Evolutionary conservation across 2,113 vertebrate species (phyloP).

Genomic region (Nycticryphes semicollaris): DNA sequence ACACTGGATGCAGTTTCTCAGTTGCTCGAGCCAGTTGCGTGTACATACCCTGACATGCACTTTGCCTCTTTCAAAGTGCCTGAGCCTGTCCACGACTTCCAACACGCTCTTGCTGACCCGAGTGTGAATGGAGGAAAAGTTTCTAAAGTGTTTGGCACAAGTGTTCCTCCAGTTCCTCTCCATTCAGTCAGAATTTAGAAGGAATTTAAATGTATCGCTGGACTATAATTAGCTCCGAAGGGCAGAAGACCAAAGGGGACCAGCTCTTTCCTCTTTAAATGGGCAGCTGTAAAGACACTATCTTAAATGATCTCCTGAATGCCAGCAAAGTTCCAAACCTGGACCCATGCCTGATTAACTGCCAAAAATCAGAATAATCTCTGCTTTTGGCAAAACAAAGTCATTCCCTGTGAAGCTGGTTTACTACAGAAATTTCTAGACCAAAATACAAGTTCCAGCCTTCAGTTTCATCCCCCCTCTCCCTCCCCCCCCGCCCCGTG

Average conservation of each 20-base stretch:
- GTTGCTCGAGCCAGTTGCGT: rapidly evolving
- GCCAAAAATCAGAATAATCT: not conserved
- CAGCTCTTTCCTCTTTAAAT: not conserved
- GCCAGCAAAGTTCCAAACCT: not conserved
- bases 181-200: conserved; percentile 35
- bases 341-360: not conserved
- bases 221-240: not conserved
- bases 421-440: not conserved
- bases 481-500: not conserved
- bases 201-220: not conserved
- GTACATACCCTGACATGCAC: not conserved
- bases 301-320: not conserved
- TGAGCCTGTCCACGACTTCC: not conserved
- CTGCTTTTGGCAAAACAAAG: not conserved
- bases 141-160: not conserved
- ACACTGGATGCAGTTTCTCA: not conserved
- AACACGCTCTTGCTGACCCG: not conserved
- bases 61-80: not conserved
- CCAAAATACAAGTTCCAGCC: not conserved
- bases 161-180: not conserved
- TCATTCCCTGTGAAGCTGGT: not conserved
- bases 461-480: not conserved
- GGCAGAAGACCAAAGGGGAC: not conserved
- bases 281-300: not conserved
- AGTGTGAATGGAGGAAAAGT: not conserved